Evolutionary conservation across 2,113 vertebrate genomes (phyloP).

Genomic region (Halichoerus grypus): DNA sequence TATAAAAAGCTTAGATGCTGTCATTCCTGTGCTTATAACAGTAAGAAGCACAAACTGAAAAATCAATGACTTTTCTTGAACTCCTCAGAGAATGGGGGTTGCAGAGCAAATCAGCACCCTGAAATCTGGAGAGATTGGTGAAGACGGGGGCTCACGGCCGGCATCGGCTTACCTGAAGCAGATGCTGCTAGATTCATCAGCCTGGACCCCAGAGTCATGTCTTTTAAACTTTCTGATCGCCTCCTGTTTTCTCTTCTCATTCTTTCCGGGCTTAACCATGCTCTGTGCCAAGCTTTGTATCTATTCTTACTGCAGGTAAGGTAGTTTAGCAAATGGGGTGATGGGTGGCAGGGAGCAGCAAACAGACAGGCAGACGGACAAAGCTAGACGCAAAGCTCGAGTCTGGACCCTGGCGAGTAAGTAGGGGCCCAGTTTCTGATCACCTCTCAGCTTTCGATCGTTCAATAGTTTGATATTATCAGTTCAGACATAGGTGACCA

Average conservation of each 20-base stretch:
- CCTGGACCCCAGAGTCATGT: background rate
- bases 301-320: background rate
- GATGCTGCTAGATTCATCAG: background rate
- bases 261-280: background rate
- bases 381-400: background rate
- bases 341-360: background rate
- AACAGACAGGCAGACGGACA: background rate
- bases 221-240: background rate
- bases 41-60: constrained; percentile 24
- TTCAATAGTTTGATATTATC: background rate
- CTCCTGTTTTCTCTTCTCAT: background rate
- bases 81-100: background rate
- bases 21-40: background rate
- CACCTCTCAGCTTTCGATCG: background rate
- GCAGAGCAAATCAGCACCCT: background rate
- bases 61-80: background rate
- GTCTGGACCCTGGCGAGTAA: background rate
- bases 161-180: background rate
- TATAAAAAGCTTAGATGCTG: background rate
- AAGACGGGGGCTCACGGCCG: background rate
- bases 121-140: background rate
- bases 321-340: background rate
- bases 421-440: background rate
- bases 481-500: background rate
- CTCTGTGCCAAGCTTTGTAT: background rate